phyloP scores from a whole-genome alignment of 2,888 invertebrate species.

The Frankliniella fusca region DNA sequence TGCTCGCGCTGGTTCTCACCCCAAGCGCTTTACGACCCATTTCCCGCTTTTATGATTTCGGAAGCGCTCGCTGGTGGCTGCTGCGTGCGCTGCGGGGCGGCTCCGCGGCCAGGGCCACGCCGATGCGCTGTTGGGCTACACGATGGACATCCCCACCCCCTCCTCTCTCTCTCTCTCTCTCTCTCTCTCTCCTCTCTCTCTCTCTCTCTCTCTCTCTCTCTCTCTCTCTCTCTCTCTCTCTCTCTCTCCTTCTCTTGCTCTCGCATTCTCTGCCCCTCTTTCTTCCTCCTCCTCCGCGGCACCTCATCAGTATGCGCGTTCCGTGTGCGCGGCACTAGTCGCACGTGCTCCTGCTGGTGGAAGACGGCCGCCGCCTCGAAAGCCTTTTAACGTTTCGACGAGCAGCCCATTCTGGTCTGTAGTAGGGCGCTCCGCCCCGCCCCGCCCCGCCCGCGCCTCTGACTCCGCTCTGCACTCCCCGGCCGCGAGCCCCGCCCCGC shows the following conservation, averaged over 20 bases:
- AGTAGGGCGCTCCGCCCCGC: neutral
- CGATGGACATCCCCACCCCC: neutral
- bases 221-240: neutral
- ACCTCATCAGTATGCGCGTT: too few species aligned
- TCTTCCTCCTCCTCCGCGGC: neutral
- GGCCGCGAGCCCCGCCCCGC: too few species aligned
- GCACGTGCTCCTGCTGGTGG: neutral
- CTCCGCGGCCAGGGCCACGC: neutral
- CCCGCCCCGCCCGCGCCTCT: neutral
- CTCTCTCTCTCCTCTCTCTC: neutral
- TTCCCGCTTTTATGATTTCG: conserved; percentile 15
- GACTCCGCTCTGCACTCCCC: neutral
- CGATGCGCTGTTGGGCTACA: neutral
- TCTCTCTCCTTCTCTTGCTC: neutral
- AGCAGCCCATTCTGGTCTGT: neutral
- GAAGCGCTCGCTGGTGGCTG: neutral
- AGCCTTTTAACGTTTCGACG: neutral
- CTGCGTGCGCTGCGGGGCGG: neutral
- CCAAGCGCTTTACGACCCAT: neutral
- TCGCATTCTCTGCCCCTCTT: too few species aligned
- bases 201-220: neutral
- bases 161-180: neutral
- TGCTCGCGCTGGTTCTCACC: neutral
- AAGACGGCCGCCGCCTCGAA: neutral
- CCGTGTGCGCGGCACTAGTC: neutral